Conservation (phyloP, 1,140 invertebrate species). For the Penaeus japonicus region DNA sequence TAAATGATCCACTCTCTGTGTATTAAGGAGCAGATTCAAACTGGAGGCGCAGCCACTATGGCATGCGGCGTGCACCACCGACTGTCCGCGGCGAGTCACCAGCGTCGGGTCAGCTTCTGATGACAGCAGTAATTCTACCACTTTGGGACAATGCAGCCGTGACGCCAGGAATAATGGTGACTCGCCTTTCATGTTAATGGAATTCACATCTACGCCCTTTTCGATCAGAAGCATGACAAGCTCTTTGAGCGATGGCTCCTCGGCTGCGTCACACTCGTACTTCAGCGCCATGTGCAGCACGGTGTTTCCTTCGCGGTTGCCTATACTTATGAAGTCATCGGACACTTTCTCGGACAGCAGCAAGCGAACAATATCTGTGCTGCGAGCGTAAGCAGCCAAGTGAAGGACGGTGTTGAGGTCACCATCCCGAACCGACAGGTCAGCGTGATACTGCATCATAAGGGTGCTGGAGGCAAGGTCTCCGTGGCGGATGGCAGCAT, state of each 20-base stretch:
- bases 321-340: neutral
- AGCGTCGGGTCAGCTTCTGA: slow-evolving; percentile 11
- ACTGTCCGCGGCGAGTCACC: neutral
- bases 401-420: slow-evolving; percentile 1
- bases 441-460: neutral
- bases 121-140: neutral
- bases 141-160: neutral
- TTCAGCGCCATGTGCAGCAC: neutral
- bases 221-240: slow-evolving; percentile 13
- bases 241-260: neutral
- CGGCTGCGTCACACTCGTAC: neutral
- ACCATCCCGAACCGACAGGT: neutral
- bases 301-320: neutral
- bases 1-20: neutral
- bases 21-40: neutral
- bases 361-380: neutral
- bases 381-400: slow-evolving; percentile 14
- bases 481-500: neutral
- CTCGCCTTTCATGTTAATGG: slow-evolving; percentile 2
- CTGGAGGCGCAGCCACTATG: slow-evolving; percentile 4
- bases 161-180: slow-evolving; percentile 21
- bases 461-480: neutral
- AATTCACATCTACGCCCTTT: slow-evolving; percentile 21
- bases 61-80: slow-evolving; percentile 25
- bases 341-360: neutral